Evolutionary conservation across 2,797 vertebrate genomes (phyloP).

Genomic region (Jordanella pulchra): DNA sequence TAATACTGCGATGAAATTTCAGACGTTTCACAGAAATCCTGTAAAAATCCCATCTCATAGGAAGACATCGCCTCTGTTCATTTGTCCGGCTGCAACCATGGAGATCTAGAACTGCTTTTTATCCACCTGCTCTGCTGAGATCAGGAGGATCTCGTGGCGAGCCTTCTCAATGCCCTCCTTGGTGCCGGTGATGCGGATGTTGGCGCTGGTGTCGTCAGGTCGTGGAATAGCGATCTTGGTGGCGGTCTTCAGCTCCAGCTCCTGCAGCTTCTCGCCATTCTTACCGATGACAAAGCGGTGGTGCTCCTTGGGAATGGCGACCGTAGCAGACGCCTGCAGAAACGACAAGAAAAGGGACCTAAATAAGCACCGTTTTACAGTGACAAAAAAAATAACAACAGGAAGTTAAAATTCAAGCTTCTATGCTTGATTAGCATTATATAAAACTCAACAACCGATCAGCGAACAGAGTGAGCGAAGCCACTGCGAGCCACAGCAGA

Average conservation of each 20-base stretch:
- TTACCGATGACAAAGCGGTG: slow-evolving; percentile 83
- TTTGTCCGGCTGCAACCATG: neutral
- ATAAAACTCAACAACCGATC: neutral
- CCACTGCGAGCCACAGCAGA: slow-evolving; percentile 25
- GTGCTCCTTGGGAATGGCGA: slow-evolving; percentile 84
- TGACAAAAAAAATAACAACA: neutral
- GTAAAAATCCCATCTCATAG: too few species aligned
- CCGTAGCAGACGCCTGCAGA: slow-evolving; percentile 78
- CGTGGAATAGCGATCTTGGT: slow-evolving; percentile 83
- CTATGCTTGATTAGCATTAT: neutral
- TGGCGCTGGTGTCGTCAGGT: slow-evolving; percentile 78
- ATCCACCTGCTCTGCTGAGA: slow-evolving; percentile 83
- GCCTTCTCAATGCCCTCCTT: slow-evolving; percentile 85
- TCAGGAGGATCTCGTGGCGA: slow-evolving; percentile 82
- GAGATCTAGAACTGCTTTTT: neutral
- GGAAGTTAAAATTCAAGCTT: neutral
- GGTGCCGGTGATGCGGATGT: slow-evolving; percentile 82
- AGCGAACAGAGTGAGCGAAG: slow-evolving; percentile 10
- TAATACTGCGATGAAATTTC: neutral
- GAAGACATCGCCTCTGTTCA: neutral
- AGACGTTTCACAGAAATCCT: too few species aligned
- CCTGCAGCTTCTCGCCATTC: slow-evolving; percentile 84
- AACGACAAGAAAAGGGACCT: neutral
- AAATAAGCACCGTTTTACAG: neutral
- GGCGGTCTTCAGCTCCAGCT: slow-evolving; percentile 83